Percentiles rank a stretch among this genome's conserved stretches.
phyloP scores from a whole-genome alignment of 2,797 vertebrate genomes.

The Malurus leucopterus region DNA sequence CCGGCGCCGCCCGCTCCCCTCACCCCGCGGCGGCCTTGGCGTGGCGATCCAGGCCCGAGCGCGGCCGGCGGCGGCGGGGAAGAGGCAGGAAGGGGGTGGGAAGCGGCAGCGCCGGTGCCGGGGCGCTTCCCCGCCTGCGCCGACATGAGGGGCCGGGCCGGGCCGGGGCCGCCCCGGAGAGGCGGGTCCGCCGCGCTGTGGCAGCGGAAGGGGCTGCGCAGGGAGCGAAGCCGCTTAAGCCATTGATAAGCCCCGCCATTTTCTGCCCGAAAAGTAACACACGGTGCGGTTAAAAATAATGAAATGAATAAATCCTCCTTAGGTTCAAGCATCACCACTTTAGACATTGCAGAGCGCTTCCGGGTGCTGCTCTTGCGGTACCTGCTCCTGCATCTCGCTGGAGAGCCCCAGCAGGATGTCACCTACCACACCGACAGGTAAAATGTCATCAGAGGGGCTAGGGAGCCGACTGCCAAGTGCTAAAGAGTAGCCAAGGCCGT shows the following conservation, averaged over 20 bases:
- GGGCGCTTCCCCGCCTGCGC: slow-evolving; percentile 39
- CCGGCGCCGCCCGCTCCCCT: background rate
- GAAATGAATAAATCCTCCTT: too few species aligned
- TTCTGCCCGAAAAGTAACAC: background rate
- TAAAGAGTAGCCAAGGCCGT: accelerated
- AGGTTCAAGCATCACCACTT: background rate
- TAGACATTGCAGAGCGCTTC: accelerated
- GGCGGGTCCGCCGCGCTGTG: accelerated
- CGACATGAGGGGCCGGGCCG: background rate
- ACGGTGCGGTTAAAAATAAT: background rate
- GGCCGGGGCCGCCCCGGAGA: background rate
- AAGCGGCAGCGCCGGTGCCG: background rate
- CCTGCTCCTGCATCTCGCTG: accelerated
- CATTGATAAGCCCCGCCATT: accelerated
- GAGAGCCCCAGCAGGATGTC: background rate
- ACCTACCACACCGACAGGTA: accelerated
- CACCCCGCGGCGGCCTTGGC: background rate
- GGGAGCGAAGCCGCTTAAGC: accelerated
- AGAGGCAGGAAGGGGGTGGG: background rate
- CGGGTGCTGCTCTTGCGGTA: background rate
- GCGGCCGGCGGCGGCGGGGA: background rate
- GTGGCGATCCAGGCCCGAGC: background rate
- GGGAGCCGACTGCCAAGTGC: accelerated
- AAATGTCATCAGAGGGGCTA: too few species aligned
- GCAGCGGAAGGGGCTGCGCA: accelerated